Base-by-base conservation (phyloP, 2,797 vertebrate species). In the Linurgus olivaceus region DNA sequence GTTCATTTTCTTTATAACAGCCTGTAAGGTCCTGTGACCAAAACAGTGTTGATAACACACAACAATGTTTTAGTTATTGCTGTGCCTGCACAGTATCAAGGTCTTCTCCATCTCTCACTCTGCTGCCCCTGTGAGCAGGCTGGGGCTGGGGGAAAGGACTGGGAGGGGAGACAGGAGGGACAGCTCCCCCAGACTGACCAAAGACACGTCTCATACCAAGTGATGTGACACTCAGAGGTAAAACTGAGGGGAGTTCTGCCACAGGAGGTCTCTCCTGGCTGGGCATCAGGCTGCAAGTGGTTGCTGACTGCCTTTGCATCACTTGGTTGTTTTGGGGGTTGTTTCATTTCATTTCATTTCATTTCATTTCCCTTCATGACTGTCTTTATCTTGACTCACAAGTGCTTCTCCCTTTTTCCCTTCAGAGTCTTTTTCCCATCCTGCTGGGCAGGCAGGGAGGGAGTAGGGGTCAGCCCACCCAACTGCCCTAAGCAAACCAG, bases 171-270 rank as follows among this genome's bases (percentile, higher is more conserved):
- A 62, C 21, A 45, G 19, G 37, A 7, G 2, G 38, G 40, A 63
- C 17, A 72, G 38, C n/a, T 54, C n/a, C 59, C 61, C 29, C 66
- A 77, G 11, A 59, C 10, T 35, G 48, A 59, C 50, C 40, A 54
- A 68, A 84, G n/a, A 31, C 9, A 24, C 16, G 3, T 31, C 13
- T 51, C 26, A 37, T 61, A 17, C 35, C 19, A 5, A 33, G 1
- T 38, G 54, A 48, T 0, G 0, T 75, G 35, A n/a, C 4, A 1
- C 17, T 70, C n/a, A 8, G 44, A 18, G 52, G 16, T 62, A 52
- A 75, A 71, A 81, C 16, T 16, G 8, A 7, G 17, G n/a, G 11
- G 4, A 26, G 4, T 44, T 86, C 67, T 91, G 62, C 57, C 31
- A 54, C 6, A 48, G 29, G 45, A 47, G 10, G 5, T 76, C 18